Evolutionary conservation across 2,888 invertebrate species (phyloP).

Genomic region (Ochropacha duplaris): DNA sequence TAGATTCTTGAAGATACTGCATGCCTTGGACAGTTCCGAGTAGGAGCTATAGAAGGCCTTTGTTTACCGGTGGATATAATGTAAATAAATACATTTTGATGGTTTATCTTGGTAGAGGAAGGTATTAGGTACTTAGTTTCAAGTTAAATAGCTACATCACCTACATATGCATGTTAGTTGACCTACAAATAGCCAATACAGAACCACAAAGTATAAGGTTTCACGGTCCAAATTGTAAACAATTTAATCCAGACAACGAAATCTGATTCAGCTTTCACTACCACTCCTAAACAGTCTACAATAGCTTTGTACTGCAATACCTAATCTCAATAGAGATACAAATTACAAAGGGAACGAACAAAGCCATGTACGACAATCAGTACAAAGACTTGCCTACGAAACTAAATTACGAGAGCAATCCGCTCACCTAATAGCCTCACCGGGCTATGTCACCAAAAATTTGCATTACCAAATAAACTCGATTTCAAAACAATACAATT

Average conservation of each 20-base stretch:
- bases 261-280: slow-evolving; percentile 50
- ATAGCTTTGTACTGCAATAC: slow-evolving; percentile 30
- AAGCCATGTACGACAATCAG: slow-evolving; percentile 51
- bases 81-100: too few relatives aligned
- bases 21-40: too few relatives aligned
- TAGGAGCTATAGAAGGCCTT: too few relatives aligned
- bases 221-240: slow-evolving; percentile 9
- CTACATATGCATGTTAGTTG: neutral
- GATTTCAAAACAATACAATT: slow-evolving; percentile 48
- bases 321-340: slow-evolving; percentile 55
- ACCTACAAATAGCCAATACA: neutral
- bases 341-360: slow-evolving; percentile 63
- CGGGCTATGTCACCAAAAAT: slow-evolving; percentile 76
- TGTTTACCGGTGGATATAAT: too few relatives aligned
- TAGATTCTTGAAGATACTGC: too few relatives aligned
- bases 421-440: slow-evolving; percentile 73
- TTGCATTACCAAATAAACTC: slow-evolving; percentile 58
- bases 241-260: slow-evolving; percentile 26
- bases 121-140: neutral
- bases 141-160: neutral
- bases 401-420: slow-evolving; percentile 78
- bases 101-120: too few relatives aligned
- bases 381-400: slow-evolving; percentile 78
- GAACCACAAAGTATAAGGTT: neutral
- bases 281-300: slow-evolving; percentile 42